Percentiles rank a stretch among this genome's conserved stretches.
phyloP scores from a whole-genome alignment of 2,888 invertebrate genomes.

The Eulithis prunata region DNA sequence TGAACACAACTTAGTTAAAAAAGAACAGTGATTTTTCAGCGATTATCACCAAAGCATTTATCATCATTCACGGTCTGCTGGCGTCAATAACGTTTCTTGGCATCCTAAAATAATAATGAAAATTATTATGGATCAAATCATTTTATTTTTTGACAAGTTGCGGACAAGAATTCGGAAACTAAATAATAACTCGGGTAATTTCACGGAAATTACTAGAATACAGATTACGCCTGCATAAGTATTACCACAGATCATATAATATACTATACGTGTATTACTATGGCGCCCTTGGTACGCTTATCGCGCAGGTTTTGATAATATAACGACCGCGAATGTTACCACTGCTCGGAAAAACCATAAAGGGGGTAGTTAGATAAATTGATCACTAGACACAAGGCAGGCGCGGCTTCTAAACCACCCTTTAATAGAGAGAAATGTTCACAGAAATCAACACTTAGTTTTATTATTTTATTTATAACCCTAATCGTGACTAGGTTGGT shows the following conservation, averaged over 20 bases:
- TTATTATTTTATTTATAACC: conserved; percentile 55
- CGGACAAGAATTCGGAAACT: too few relatives aligned
- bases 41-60: too few relatives aligned
- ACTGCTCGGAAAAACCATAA: conserved; percentile 63
- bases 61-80: too few relatives aligned
- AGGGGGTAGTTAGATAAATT: conserved; percentile 72
- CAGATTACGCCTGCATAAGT: conserved; percentile 12
- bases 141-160: too few relatives aligned
- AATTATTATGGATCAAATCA: too few relatives aligned
- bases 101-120: too few relatives aligned
- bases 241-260: conserved; percentile 9
- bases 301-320: conserved; percentile 40
- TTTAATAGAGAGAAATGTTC: conserved; percentile 72
- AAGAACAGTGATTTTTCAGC: conserved; percentile 1
- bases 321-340: conserved; percentile 54
- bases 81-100: too few relatives aligned
- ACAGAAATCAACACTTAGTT: conserved; percentile 66
- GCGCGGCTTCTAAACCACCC: conserved; percentile 64
- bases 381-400: conserved; percentile 61
- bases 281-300: conserved; percentile 21
- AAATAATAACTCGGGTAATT: too few relatives aligned
- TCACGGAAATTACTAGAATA: conserved; percentile 5
- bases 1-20: neutral
- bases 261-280: too few relatives aligned
- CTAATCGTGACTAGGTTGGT: conserved; percentile 58